These are phyloP conservation scores for Pipra filicauda DNA, from an alignment of 2,113 vertebrate genomes.

Conservation along the genomic window DNA sequence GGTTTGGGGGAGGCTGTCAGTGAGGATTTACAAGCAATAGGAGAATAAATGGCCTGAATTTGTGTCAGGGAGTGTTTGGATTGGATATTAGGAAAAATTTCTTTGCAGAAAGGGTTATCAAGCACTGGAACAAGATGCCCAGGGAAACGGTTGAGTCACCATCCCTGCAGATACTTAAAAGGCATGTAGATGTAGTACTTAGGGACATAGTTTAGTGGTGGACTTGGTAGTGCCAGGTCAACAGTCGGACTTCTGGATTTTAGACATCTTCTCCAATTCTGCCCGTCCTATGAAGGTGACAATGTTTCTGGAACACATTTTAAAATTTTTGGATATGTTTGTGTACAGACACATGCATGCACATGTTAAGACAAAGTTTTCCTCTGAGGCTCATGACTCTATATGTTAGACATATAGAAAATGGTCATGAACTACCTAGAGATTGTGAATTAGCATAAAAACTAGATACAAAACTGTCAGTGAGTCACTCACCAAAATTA, in stretches of 20 bases:
- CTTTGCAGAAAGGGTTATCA: background rate
- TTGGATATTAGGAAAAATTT: background rate
- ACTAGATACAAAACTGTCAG: background rate
- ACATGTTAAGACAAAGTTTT: background rate
- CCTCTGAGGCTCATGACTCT: background rate
- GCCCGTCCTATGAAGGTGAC: fast-evolving
- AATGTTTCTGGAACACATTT: background rate
- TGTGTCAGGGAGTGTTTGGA: background rate
- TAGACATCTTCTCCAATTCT: background rate
- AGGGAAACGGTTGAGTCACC: background rate
- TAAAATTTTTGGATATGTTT: background rate
- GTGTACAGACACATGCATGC: background rate
- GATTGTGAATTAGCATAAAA: background rate
- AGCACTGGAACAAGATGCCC: background rate
- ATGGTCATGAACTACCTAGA: background rate
- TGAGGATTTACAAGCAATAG: background rate
- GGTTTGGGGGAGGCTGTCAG: background rate
- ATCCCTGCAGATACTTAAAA: background rate
- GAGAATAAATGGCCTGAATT: background rate
- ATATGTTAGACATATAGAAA: background rate
- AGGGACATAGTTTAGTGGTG: background rate
- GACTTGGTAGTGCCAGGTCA: background rate
- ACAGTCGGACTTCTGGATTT: background rate
- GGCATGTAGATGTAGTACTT: background rate
- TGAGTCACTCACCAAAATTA: background rate